Conservation (phyloP, 2,113 vertebrate genomes). For the Crotophaga sulcirostris region DNA sequence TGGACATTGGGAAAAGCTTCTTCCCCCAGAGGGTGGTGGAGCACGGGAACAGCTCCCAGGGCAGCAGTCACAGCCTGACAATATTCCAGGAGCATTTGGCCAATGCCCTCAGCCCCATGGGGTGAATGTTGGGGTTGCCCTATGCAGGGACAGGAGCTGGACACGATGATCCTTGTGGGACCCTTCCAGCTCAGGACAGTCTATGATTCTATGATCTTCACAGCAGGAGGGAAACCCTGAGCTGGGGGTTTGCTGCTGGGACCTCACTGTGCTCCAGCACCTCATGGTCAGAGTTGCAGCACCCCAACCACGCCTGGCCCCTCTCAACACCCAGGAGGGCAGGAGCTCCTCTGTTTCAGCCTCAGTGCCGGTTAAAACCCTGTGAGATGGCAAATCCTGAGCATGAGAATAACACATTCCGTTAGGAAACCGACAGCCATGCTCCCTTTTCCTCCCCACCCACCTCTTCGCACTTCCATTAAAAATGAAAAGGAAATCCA, state of each 20-base stretch:
- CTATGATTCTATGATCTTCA: no score
- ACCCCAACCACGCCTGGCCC: fast-evolving
- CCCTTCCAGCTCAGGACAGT: no score
- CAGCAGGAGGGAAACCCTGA: fast-evolving
- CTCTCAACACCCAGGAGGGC: fast-evolving
- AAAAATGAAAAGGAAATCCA: constrained; percentile 36
- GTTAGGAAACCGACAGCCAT: background rate
- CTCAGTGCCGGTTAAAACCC: background rate
- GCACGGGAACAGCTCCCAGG: no score
- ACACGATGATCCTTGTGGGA: no score
- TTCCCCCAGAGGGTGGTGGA: no score
- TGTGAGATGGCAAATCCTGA: background rate
- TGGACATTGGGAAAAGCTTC: no score
- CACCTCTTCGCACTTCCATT: constrained; percentile 6
- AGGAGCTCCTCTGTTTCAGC: background rate
- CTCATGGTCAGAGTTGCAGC: background rate
- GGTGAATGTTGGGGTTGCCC: no score
- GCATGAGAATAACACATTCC: fast-evolving
- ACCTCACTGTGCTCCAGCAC: fast-evolving
- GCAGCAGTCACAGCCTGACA: no score
- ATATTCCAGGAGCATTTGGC: no score
- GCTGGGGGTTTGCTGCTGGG: background rate
- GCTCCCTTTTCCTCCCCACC: constrained; percentile 27
- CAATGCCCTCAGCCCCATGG: no score
- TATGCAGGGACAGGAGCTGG: no score